Percentiles rank a stretch among this genome's conserved stretches.
phyloP scores from a whole-genome alignment of 2,113 vertebrate genomes.

The Prinia subflava region DNA sequence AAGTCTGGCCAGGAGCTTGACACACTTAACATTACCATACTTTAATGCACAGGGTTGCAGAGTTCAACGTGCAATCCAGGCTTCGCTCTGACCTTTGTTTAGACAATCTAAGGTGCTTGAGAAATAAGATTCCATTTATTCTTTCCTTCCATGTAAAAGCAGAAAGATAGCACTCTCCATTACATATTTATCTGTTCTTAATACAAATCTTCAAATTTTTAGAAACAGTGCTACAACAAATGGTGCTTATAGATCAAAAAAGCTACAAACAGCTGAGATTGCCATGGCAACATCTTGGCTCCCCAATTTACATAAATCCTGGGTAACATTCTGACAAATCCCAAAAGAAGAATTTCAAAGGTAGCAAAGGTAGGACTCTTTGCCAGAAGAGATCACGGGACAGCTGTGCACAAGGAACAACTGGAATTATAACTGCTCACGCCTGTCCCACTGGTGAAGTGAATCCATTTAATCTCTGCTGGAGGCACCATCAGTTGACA shows the following conservation, averaged over 20 bases:
- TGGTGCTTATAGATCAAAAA: neutral
- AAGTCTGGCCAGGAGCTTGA: neutral
- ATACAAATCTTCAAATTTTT: neutral
- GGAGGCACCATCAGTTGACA: neutral
- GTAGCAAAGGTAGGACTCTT: neutral
- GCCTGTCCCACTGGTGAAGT: neutral
- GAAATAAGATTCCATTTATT: neutral
- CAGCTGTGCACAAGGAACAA: neutral
- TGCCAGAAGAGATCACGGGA: neutral
- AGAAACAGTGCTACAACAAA: neutral
- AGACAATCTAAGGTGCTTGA: neutral
- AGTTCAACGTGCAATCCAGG: neutral
- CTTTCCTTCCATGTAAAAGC: neutral
- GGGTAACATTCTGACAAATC: neutral
- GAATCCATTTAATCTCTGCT: constrained; percentile 5
- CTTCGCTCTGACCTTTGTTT: neutral
- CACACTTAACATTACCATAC: neutral
- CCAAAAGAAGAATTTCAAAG: neutral
- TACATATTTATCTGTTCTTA: fast-evolving
- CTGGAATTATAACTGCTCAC: neutral
- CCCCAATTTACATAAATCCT: neutral
- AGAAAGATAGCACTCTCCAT: neutral
- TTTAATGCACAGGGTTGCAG: neutral
- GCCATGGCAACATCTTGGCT: neutral
- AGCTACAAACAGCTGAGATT: neutral